Percentiles rank a stretch among this genome's conserved stretches.
Conservation (phyloP, 2,797 vertebrate genomes). For the Sebastes paucispinis region DNA sequence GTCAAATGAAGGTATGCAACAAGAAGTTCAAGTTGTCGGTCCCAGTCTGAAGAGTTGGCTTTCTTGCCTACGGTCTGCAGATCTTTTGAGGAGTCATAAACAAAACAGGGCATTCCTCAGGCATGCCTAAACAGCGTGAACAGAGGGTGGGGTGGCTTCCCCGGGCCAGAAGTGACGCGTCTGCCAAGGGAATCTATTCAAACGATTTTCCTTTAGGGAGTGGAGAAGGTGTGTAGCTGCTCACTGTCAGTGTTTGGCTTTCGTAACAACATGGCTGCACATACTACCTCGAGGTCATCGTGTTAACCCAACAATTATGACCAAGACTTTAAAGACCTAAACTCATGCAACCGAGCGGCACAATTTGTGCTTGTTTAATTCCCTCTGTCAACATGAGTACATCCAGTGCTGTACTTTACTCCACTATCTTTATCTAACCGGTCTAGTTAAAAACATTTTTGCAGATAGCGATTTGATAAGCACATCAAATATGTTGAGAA, state of each 20-base stretch:
- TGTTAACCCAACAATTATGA: neutral
- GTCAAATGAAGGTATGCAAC: neutral
- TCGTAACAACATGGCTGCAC: neutral
- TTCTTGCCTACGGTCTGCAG: neutral
- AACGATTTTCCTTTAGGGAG: slow-evolving; percentile 24
- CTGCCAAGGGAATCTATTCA: slow-evolving; percentile 2
- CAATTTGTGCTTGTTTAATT: neutral
- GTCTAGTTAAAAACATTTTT: neutral
- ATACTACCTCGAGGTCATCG: neutral
- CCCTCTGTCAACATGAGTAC: neutral
- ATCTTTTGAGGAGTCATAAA: slow-evolving; percentile 3
- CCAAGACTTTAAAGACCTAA: neutral
- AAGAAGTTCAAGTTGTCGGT: neutral
- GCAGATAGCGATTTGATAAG: neutral
- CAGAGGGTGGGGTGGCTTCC: slow-evolving; percentile 55
- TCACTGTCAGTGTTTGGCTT: neutral
- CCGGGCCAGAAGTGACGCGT: neutral
- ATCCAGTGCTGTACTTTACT: neutral
- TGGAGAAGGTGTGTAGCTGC: slow-evolving; percentile 24
- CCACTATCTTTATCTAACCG: neutral
- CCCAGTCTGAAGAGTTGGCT: neutral
- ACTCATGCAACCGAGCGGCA: neutral
- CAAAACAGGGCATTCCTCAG: slow-evolving; percentile 60
- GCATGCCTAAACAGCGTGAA: slow-evolving; percentile 42
- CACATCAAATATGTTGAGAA: neutral